Evolutionary conservation across 2,888 invertebrate species (phyloP).

Genomic region (Chymomyza fuscimana): DNA sequence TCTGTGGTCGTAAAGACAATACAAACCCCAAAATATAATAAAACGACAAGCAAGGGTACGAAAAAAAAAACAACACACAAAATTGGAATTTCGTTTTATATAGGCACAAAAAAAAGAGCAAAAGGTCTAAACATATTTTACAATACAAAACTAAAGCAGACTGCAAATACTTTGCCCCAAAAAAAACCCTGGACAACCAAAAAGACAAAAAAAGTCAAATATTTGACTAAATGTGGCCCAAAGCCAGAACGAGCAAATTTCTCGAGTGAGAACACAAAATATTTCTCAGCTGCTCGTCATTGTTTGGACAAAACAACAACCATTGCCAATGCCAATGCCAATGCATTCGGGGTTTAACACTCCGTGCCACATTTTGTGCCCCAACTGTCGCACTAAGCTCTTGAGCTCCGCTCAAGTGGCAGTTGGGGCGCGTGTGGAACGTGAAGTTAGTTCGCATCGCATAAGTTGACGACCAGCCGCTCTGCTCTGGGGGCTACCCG

Average conservation of each 20-base stretch:
- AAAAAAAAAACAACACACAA: constrained; percentile 16
- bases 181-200: constrained; percentile 33
- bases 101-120: constrained; percentile 46
- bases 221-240: constrained; percentile 49
- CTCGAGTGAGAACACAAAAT: constrained; percentile 67
- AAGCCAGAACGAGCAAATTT: constrained; percentile 37
- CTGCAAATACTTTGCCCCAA: constrained; percentile 50
- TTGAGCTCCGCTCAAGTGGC: neutral
- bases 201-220: constrained; percentile 52
- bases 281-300: constrained; percentile 69
- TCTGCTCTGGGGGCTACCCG: constrained; percentile 9
- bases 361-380: neutral
- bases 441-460: neutral
- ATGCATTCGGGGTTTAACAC: constrained; percentile 8
- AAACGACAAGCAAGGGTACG: constrained; percentile 17
- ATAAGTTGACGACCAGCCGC: neutral
- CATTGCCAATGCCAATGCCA: constrained; percentile 39
- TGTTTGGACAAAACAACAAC: constrained; percentile 45
- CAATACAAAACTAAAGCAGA: constrained; percentile 51
- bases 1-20: constrained; percentile 69
- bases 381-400: neutral
- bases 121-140: constrained; percentile 36
- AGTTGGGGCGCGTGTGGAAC: constrained; percentile 5
- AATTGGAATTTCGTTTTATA: constrained; percentile 55
- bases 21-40: constrained; percentile 42